Percentiles rank a stretch among this genome's conserved stretches.
Conservation (phyloP, 30 jellyfish, hydroid and myxozoan genomes). For the Catostylus mosaicus region DNA sequence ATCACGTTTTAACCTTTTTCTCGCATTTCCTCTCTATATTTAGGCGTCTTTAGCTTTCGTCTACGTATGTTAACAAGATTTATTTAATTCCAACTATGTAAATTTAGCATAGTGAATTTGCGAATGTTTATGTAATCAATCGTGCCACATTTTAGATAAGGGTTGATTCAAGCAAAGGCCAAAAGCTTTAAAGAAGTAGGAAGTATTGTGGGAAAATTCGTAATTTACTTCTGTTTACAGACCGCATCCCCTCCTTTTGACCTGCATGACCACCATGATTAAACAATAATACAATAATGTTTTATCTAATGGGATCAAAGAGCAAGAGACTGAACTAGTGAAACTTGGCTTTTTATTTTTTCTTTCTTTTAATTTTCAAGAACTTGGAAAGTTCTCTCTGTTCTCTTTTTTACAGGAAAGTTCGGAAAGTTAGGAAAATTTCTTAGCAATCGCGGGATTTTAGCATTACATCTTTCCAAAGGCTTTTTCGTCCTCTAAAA, state of each 20-base stretch:
- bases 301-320: neutral
- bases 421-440: no score
- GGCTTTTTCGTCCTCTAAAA: no score
- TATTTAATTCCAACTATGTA: neutral
- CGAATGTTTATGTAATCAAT: constrained; percentile 8
- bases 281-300: neutral
- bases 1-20: neutral
- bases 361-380: no score
- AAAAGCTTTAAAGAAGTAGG: neutral
- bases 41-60: neutral
- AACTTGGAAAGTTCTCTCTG: no score
- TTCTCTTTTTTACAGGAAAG: no score
- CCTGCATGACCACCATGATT: constrained; percentile 23
- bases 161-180: neutral
- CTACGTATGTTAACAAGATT: constrained; percentile 20
- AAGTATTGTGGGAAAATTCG: constrained; percentile 20
- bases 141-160: constrained; percentile 18
- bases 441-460: no score
- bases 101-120: neutral
- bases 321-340: neutral
- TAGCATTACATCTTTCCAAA: no score
- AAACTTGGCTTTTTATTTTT: neutral
- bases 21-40: neutral
- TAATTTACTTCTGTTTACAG: neutral
- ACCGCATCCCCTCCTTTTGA: constrained; percentile 73